phyloP scores from a whole-genome alignment of 2,797 vertebrate genomes.

The Coranthus polyacanthus region DNA sequence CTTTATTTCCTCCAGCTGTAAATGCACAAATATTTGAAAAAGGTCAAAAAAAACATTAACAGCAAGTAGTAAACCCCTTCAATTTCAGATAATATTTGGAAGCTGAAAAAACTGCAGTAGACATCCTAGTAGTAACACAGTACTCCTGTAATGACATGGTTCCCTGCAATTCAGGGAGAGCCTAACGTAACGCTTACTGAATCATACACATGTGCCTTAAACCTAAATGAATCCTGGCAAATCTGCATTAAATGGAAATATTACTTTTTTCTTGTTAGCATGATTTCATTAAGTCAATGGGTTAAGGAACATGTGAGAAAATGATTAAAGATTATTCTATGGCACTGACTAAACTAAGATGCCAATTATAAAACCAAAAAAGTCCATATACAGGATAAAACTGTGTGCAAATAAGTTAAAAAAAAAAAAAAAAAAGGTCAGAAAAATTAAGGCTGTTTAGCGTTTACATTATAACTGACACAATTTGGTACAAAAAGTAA shows the following conservation, averaged over 20 bases:
- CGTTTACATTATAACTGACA: conserved; percentile 4
- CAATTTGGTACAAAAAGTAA: neutral
- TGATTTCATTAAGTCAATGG: no score
- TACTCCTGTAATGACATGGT: neutral
- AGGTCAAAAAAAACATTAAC: conserved; percentile 6
- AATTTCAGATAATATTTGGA: no score
- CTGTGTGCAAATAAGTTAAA: conserved; percentile 10
- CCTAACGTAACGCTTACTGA: no score
- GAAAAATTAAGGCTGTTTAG: conserved; percentile 14
- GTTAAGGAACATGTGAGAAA: no score
- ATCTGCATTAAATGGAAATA: no score
- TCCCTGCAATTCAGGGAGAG: neutral
- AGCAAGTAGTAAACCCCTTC: conserved; percentile 16
- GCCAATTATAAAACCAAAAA: neutral
- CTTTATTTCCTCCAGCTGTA: conserved; percentile 53
- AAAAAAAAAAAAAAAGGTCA: no score
- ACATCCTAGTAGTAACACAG: conserved; percentile 1
- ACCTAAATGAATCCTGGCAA: no score
- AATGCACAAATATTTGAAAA: conserved; percentile 23
- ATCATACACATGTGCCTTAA: no score
- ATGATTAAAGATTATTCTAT: conserved; percentile 3
- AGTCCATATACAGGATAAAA: conserved; percentile 6
- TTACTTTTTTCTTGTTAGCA: no score
- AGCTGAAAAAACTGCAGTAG: no score
- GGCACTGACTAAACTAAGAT: neutral